Percentiles rank a stretch among this genome's conserved stretches.
phyloP scores from a whole-genome alignment of 2,113 vertebrate species.

The Sinocyclocheilus anophthalmus region DNA sequence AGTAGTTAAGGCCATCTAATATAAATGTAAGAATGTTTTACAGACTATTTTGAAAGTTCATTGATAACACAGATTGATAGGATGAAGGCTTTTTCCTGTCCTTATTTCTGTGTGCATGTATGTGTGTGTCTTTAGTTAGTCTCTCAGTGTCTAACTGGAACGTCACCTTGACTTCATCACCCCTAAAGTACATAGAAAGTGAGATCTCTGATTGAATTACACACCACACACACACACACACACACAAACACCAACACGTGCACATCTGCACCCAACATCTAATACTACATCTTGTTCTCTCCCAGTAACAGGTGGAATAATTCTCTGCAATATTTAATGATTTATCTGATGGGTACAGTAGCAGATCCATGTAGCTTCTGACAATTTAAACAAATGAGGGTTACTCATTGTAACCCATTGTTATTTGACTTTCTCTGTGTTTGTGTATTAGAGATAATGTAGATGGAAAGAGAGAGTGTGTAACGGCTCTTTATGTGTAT shows the following conservation, averaged over 20 bases:
- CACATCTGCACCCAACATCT: neutral
- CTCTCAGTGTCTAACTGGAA: slow-evolving; percentile 70
- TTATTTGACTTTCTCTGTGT: slow-evolving; percentile 1
- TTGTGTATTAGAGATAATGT: neutral
- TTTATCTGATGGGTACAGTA: neutral
- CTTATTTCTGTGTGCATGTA: slow-evolving; percentile 1
- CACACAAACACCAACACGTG: no score
- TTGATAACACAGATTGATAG: neutral
- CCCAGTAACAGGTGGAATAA: neutral
- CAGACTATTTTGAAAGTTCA: neutral
- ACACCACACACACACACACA: neutral
- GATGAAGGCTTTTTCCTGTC: neutral
- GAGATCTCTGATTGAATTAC: neutral
- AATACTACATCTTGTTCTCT: neutral
- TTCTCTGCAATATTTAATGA: neutral
- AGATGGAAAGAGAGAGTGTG: slow-evolving; percentile 16
- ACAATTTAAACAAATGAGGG: neutral
- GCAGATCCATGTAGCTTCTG: neutral
- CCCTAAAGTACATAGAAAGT: slow-evolving; percentile 33
- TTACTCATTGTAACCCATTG: neutral
- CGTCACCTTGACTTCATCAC: slow-evolving; percentile 68
- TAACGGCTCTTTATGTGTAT: slow-evolving; percentile 36
- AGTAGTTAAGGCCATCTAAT: no score
- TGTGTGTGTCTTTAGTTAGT: slow-evolving; percentile 46
- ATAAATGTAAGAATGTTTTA: neutral